phyloP scores from a whole-genome alignment of 1,140 invertebrate genomes.

The Chelonus insularis region DNA sequence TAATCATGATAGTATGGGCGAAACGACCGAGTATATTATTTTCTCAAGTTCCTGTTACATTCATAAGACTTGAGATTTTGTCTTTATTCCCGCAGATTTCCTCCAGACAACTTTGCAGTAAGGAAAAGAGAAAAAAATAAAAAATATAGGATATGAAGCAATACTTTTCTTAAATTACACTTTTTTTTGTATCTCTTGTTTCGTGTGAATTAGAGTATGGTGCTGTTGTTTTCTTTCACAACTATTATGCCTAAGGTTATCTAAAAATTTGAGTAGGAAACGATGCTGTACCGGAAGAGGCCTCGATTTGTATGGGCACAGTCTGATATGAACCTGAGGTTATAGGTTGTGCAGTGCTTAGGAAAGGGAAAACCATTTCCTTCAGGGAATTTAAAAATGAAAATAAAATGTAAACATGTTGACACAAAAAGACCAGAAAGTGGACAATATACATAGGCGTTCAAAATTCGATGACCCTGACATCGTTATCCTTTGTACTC shows the following conservation, averaged over 20 bases:
- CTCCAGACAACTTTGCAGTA: too few relatives aligned
- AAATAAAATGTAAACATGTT: constrained; percentile 8
- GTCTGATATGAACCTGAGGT: constrained; percentile 36
- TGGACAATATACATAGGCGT: neutral
- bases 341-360: constrained; percentile 41
- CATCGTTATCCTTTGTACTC: neutral
- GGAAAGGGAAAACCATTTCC: constrained; percentile 1
- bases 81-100: too few relatives aligned
- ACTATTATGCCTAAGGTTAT: constrained; percentile 20
- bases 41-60: neutral
- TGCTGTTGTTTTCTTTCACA: neutral
- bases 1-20: too few relatives aligned
- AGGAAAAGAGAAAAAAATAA: neutral
- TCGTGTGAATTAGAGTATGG: constrained; percentile 8
- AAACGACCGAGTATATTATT: too few relatives aligned
- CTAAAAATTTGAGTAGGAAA: constrained; percentile 33
- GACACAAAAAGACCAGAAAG: neutral
- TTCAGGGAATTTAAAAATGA: constrained; percentile 1
- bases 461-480: neutral
- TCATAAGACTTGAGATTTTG: too few relatives aligned
- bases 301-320: constrained; percentile 20
- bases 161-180: constrained; percentile 12
- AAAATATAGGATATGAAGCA: neutral
- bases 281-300: constrained; percentile 25
- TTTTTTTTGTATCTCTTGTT: neutral